Percentiles rank a stretch among this genome's conserved stretches.
phyloP scores from a whole-genome alignment of 92 coral and sea anemone species.

The Bergia puertoricense region DNA sequence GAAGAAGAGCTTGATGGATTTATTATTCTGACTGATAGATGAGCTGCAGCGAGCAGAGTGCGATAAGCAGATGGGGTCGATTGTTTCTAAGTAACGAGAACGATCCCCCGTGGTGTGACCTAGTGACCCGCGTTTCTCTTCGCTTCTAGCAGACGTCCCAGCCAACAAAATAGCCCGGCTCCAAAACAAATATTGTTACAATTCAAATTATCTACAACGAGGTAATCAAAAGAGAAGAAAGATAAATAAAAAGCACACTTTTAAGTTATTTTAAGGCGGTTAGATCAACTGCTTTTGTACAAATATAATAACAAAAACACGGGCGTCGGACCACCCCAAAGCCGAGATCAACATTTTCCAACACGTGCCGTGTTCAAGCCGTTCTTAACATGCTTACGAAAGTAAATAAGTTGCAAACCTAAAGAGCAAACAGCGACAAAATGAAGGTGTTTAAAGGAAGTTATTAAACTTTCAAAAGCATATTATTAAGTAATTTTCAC shows the following conservation, averaged over 20 bases:
- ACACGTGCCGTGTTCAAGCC: slow-evolving; percentile 35
- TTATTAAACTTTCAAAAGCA: slow-evolving; percentile 10
- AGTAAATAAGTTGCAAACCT: slow-evolving; percentile 5
- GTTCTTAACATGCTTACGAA: slow-evolving; percentile 36
- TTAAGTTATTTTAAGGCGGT: slow-evolving; percentile 39
- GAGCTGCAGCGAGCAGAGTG: slow-evolving; percentile 36
- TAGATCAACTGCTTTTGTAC: slow-evolving; percentile 32
- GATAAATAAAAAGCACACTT: slow-evolving; percentile 53
- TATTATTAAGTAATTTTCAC: not conserved
- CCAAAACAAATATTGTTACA: slow-evolving; percentile 69
- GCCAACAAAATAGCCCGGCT: slow-evolving; percentile 32
- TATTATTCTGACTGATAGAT: slow-evolving; percentile 48
- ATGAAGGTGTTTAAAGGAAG: slow-evolving; percentile 16
- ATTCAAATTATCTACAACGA: slow-evolving; percentile 53
- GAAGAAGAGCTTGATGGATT: slow-evolving; percentile 33
- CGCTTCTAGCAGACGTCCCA: not conserved
- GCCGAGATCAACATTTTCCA: not conserved
- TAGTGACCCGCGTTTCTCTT: slow-evolving; percentile 42
- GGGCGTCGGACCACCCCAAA: slow-evolving; percentile 39
- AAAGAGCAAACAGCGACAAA: slow-evolving; percentile 16
- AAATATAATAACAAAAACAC: slow-evolving; percentile 38
- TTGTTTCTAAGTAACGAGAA: slow-evolving; percentile 55
- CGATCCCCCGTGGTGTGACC: slow-evolving; percentile 62
- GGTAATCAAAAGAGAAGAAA: slow-evolving; percentile 53
- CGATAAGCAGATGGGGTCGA: slow-evolving; percentile 77